Conservation (phyloP, 1,140 invertebrate species). For the Bombus breviceps region DNA sequence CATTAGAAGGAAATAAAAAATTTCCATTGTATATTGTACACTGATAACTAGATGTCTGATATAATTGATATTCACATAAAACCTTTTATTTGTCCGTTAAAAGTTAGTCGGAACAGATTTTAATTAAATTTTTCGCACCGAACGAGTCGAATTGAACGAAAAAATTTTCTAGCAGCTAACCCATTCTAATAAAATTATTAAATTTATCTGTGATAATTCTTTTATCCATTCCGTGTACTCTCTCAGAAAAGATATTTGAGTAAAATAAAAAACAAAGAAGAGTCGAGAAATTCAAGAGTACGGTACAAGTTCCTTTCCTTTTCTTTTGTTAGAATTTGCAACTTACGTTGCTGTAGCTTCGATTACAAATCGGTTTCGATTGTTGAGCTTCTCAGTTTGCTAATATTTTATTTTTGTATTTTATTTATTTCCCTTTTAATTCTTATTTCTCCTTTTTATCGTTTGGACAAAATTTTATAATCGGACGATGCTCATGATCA, state of each 20-base stretch:
- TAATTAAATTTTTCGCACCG: constrained; percentile 27
- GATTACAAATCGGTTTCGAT: constrained; percentile 33
- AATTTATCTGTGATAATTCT: constrained; percentile 38
- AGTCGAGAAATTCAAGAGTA: constrained; percentile 15
- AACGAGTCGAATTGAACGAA: constrained; percentile 12
- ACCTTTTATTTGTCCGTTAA: not conserved
- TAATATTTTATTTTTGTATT: constrained; percentile 3
- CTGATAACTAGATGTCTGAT: not conserved
- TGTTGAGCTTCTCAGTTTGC: constrained; percentile 35
- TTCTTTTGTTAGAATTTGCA: constrained; percentile 23
- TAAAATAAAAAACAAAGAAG: not conserved
- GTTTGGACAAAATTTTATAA: constrained; percentile 19
- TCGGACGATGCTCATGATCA: constrained; percentile 42
- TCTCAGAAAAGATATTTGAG: not conserved
- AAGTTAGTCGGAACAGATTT: constrained; percentile 16
- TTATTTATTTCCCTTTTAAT: not conserved
- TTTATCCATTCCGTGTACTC: not conserved
- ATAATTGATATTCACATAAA: constrained; percentile 32
- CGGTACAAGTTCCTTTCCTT: constrained; percentile 11
- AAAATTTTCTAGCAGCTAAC: constrained; percentile 29
- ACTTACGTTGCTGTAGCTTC: constrained; percentile 43
- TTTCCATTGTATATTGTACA: not conserved
- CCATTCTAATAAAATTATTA: constrained; percentile 43
- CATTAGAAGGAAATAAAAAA: not conserved
- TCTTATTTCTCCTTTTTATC: constrained; percentile 26